Percentiles rank a stretch among this genome's conserved stretches.
Evolutionary conservation across 2,797 vertebrate genomes (phyloP).

Genomic region (Eulemur mongoz): DNA sequence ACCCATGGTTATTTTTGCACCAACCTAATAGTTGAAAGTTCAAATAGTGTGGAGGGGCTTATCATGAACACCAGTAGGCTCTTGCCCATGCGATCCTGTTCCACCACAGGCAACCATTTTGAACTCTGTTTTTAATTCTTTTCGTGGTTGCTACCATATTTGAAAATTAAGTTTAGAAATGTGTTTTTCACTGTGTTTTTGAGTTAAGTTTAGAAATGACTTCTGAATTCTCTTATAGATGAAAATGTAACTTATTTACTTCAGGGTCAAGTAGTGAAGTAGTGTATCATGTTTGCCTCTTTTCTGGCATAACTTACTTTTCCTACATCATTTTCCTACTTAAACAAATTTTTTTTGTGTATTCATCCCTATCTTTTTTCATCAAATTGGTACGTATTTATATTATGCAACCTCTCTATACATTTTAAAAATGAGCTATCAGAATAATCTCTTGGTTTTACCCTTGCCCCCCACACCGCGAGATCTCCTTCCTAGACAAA

Average conservation of each 20-base stretch:
- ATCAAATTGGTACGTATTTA: background rate
- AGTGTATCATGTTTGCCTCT: background rate
- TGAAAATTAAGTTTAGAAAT: constrained; percentile 1
- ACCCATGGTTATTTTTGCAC: no score
- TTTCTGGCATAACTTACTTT: constrained; percentile 13
- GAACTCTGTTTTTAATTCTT: background rate
- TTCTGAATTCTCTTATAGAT: background rate
- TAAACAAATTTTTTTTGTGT: background rate
- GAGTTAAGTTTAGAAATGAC: background rate
- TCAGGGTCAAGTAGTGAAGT: background rate
- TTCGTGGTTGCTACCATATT: background rate
- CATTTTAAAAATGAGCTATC: background rate
- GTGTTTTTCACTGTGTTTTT: background rate
- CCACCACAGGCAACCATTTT: background rate
- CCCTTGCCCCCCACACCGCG: rapidly evolving
- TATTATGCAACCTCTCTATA: background rate
- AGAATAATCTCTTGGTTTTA: background rate
- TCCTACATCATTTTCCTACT: background rate
- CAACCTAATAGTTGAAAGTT: background rate
- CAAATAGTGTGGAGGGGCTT: background rate
- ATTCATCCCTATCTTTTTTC: background rate
- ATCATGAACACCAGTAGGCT: background rate
- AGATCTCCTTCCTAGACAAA: background rate
- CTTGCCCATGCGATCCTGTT: background rate
- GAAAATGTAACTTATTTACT: background rate